These are phyloP conservation scores for Hydrotaea cyrtoneurina DNA, from an alignment of 2,888 invertebrate species.

Conservation along the genomic window DNA sequence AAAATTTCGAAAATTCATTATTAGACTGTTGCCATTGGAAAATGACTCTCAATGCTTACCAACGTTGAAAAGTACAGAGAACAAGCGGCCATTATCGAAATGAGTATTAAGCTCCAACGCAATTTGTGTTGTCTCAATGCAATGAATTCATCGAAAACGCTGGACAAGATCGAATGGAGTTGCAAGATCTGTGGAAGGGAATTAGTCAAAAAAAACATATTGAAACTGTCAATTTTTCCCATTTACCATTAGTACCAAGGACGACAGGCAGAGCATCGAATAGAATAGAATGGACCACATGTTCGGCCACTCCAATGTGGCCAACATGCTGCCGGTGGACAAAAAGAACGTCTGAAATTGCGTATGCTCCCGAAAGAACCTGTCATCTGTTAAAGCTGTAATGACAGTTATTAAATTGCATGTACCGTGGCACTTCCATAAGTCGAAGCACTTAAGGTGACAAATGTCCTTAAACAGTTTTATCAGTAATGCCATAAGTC, in stretches of 20 bases:
- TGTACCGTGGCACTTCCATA: too few species aligned
- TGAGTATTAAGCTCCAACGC: slow-evolving; percentile 66
- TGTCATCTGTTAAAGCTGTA: not conserved
- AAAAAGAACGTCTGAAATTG: slow-evolving; percentile 56
- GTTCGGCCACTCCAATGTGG: slow-evolving; percentile 82
- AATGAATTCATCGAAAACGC: slow-evolving; percentile 77
- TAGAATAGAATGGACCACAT: slow-evolving; percentile 88
- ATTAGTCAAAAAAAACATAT: not conserved
- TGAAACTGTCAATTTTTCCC: not conserved
- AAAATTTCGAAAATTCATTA: slow-evolving; percentile 9
- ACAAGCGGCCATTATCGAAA: slow-evolving; percentile 64
- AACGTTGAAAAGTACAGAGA: slow-evolving; percentile 73
- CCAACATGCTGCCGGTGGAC: slow-evolving; percentile 60
- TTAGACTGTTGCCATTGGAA: not conserved
- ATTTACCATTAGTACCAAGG: slow-evolving; percentile 88
- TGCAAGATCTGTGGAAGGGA: slow-evolving; percentile 71
- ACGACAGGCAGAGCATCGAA: slow-evolving; percentile 87
- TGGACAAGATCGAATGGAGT: slow-evolving; percentile 72
- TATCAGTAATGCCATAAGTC: too few species aligned
- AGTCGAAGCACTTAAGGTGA: too few species aligned
- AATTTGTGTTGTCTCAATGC: slow-evolving; percentile 69
- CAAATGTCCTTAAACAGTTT: too few species aligned
- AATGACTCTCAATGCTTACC: slow-evolving; percentile 68
- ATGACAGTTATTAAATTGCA: not conserved
- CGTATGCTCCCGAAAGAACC: not conserved